phyloP scores from a whole-genome alignment of 2,113 vertebrate genomes.

The zebrafish (Danio rerio) region GRCz12tu NC_133184.1:53422001-53422500 shows the following conservation, averaged over 20 bases:
- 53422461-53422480: slow-evolving; percentile 67
- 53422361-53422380: slow-evolving; percentile 32
- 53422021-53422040: slow-evolving; percentile 41
- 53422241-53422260: slow-evolving; percentile 24
- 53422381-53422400: slow-evolving; percentile 49
- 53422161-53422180: slow-evolving; percentile 60
- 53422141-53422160: slow-evolving; percentile 67
- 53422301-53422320: slow-evolving; percentile 23
- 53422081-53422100: slow-evolving; percentile 55
- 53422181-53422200: slow-evolving; percentile 20
- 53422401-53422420: slow-evolving; percentile 51
- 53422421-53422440: slow-evolving; percentile 54
- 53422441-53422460: slow-evolving; percentile 41
- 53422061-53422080: slow-evolving; percentile 39
- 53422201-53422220: background rate
- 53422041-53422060: background rate
- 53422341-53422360: slow-evolving; percentile 22
- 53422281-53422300: background rate
- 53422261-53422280: background rate
- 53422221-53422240: slow-evolving; percentile 1
- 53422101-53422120: slow-evolving; percentile 53
- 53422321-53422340: slow-evolving; percentile 46
- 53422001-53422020: slow-evolving; percentile 53
- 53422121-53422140: slow-evolving; percentile 51
- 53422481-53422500: slow-evolving; percentile 70